phyloP scores from a whole-genome alignment of 2,888 invertebrate species.

The Nomada hirtipes region DNA sequence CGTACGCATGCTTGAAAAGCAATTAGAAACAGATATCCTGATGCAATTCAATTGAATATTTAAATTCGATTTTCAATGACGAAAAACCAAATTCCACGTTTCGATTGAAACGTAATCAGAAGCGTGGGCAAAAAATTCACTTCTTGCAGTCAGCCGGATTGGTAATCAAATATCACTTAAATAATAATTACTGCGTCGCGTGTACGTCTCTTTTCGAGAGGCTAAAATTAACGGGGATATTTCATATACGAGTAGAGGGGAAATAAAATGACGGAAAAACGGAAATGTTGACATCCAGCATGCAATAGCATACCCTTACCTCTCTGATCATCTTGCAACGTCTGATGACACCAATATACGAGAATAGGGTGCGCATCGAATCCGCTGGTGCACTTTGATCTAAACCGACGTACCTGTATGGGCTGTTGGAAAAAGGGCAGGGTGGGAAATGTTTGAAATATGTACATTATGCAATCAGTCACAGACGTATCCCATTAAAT shows the following conservation, averaged over 20 bases:
- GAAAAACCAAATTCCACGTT: not conserved
- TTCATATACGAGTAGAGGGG: not conserved
- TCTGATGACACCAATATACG: conserved; percentile 86
- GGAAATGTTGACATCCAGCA: conserved; percentile 2
- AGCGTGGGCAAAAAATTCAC: not conserved
- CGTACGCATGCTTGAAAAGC: too few relatives aligned
- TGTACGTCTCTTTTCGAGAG: not conserved
- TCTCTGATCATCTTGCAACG: conserved; percentile 89
- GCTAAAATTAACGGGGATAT: not conserved
- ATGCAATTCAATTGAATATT: too few relatives aligned
- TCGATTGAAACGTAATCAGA: not conserved
- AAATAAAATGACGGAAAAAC: not conserved
- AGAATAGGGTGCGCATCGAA: conserved; percentile 81
- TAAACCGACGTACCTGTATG: conserved; percentile 85
- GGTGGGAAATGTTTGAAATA: not conserved
- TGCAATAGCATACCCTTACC: conserved; percentile 73
- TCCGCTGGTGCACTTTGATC: conserved; percentile 86
- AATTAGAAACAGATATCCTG: too few relatives aligned
- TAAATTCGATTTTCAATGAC: too few relatives aligned
- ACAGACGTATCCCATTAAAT: too few relatives aligned
- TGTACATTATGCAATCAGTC: not conserved
- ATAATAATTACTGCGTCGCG: conserved; percentile 1
- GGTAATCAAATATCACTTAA: not conserved
- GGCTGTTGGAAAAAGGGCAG: not conserved
- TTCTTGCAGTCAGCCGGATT: not conserved